Conservation (phyloP, 2,888 invertebrate species). For the Oscheius sp. region DNA sequence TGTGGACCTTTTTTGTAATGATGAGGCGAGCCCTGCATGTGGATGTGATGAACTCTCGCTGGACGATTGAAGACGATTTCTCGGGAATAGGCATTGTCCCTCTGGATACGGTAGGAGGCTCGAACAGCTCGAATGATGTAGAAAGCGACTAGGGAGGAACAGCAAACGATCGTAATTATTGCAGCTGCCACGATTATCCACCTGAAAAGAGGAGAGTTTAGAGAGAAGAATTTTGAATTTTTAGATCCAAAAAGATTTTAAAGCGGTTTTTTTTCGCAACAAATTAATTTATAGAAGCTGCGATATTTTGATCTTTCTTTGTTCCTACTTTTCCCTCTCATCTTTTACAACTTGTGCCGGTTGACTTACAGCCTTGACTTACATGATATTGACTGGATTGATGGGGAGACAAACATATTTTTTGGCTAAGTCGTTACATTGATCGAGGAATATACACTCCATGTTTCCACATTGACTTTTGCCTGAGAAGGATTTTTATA, state of each 20-base stretch:
- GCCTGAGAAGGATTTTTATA: constrained; percentile 40
- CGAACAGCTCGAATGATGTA: constrained; percentile 59
- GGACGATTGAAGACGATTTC: constrained; percentile 48
- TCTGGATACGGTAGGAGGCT: constrained; percentile 50
- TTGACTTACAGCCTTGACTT: constrained; percentile 20
- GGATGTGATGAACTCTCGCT: constrained; percentile 51
- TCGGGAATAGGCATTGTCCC: constrained; percentile 36
- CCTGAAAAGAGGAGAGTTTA: constrained; percentile 39
- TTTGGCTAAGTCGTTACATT: constrained; percentile 54
- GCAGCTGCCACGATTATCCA: constrained; percentile 57
- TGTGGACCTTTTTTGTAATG: constrained; percentile 24
- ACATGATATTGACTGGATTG: constrained; percentile 51
- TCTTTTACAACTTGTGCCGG: too few species aligned
- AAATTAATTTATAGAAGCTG: too few species aligned
- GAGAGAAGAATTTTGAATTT: too few species aligned
- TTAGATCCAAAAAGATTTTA: too few species aligned
- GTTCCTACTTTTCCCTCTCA: too few species aligned
- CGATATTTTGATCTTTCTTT: too few species aligned
- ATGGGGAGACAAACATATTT: constrained; percentile 59
- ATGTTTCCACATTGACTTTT: constrained; percentile 54
- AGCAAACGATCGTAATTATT: constrained; percentile 53
- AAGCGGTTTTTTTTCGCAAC: too few species aligned
- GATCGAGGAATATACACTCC: constrained; percentile 62
- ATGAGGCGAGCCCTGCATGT: constrained; percentile 8
- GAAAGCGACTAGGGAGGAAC: constrained; percentile 60